phyloP scores from a whole-genome alignment of 2,888 invertebrate genomes.

The Ornithoptera priamus region DNA sequence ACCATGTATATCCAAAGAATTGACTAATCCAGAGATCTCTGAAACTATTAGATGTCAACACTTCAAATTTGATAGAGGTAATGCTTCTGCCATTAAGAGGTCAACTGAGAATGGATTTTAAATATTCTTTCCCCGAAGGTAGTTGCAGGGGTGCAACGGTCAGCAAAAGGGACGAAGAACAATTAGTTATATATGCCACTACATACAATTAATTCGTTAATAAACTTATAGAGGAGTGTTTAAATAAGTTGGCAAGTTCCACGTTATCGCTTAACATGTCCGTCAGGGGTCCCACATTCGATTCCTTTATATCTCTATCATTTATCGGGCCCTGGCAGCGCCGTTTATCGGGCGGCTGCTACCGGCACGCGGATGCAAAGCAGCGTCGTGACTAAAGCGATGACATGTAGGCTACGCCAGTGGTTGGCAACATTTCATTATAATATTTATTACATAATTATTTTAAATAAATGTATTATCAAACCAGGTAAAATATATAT shows the following conservation, averaged over 20 bases:
- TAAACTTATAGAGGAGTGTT: not conserved
- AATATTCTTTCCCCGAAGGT: too few relatives aligned
- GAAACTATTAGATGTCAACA: too few relatives aligned
- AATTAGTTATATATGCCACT: too few relatives aligned
- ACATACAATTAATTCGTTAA: not conserved
- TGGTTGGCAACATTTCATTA: constrained; percentile 13
- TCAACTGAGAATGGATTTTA: too few relatives aligned
- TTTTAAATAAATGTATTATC: not conserved
- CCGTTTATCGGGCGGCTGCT: constrained; percentile 17
- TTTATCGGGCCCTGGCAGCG: constrained; percentile 16
- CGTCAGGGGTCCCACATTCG: constrained; percentile 4
- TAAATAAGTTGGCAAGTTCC: not conserved
- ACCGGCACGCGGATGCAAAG: constrained; percentile 23
- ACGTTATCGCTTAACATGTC: constrained; percentile 1
- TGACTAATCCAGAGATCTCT: too few relatives aligned
- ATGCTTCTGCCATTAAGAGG: too few relatives aligned
- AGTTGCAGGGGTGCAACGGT: too few relatives aligned
- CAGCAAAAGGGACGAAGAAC: too few relatives aligned
- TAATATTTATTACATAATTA: constrained; percentile 2
- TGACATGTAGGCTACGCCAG: constrained; percentile 20
- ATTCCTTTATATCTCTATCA: constrained; percentile 20
- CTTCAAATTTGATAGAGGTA: too few relatives aligned
- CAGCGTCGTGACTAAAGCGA: constrained; percentile 23
- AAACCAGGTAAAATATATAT: too few relatives aligned
- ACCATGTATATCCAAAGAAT: too few relatives aligned